Evolutionary conservation across 1,140 invertebrate genomes (phyloP), one percentile per base, ranked within the genome.

Genomic region (Centruroides sculpturatus): DNA sequence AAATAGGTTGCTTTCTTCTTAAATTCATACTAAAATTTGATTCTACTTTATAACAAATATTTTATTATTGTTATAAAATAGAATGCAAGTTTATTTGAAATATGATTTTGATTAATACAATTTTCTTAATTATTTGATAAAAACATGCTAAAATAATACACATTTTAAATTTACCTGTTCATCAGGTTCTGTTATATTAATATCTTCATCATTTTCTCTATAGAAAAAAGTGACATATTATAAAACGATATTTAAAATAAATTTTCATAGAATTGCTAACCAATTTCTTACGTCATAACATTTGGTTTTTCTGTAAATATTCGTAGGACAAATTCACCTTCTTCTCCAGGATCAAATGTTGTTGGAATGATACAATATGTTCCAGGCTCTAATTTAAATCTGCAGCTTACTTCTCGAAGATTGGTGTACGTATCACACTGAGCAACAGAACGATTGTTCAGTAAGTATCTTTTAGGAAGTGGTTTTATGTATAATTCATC

Each of bases 311-410:
- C 95, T 65, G 92, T 93, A 81, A 97, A 99, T 48, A 99, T 86
- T 69, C 96, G 77, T 10, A 99, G 75, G 57, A 99, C 77, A 76
- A 98, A 99, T 74, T 98, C 92, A 59, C 90, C 96, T 71, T 97
- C 92, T 68, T 97, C 86, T 67, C 94, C 85, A 0, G 93, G 89
- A 66, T 98, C 94, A 75, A 97, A 99, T 7, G 96, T 98, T 13
- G 93, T 97, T 3, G 96, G 96, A 54, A 99, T 86, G 68, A 99
- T 94, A 65, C 91, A 89, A 76, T 99, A 99, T 3, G 83, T 65
- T 8, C 96, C 95, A 0, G 91, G 92, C 10, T 88, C 86, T 57
- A 99, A 79, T 73, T 92, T 93, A 75, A 98, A 95, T 48, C 92
- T 81, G 59, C 86, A 85, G 67, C 83, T 90, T 11, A 98, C 89